Conservation (phyloP, 2,113 vertebrate species). For the Tricholaema leucomelas region DNA sequence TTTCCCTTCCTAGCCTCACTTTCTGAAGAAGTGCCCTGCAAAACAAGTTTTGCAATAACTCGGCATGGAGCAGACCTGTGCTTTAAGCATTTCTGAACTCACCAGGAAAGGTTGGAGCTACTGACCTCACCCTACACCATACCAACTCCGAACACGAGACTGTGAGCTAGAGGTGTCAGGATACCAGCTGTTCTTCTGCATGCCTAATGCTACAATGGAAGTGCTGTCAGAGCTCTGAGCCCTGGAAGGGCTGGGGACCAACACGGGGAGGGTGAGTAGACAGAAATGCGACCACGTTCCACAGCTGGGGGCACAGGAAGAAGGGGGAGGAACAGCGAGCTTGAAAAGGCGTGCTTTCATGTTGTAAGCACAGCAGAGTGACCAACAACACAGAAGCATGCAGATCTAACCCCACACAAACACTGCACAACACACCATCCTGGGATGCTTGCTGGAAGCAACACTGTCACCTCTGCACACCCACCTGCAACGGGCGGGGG, state of each 20-base stretch:
- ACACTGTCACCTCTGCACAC: background rate
- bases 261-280: background rate
- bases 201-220: background rate
- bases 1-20: background rate
- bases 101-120: background rate
- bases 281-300: rapidly evolving
- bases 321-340: background rate
- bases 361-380: background rate
- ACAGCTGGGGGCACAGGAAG: background rate
- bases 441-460: background rate
- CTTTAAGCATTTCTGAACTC: background rate
- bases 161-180: background rate
- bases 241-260: background rate
- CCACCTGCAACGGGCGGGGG: background rate
- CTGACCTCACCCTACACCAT: background rate
- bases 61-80: rapidly evolving
- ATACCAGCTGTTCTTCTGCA: background rate
- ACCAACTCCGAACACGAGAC: background rate
- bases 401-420: background rate
- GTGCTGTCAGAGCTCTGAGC: background rate
- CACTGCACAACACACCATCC: background rate
- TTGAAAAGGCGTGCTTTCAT: background rate
- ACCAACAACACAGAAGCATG: background rate
- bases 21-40: background rate
- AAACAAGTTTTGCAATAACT: background rate